phyloP scores from a whole-genome alignment of 1,140 invertebrate species.

The Patella vulgata region DNA sequence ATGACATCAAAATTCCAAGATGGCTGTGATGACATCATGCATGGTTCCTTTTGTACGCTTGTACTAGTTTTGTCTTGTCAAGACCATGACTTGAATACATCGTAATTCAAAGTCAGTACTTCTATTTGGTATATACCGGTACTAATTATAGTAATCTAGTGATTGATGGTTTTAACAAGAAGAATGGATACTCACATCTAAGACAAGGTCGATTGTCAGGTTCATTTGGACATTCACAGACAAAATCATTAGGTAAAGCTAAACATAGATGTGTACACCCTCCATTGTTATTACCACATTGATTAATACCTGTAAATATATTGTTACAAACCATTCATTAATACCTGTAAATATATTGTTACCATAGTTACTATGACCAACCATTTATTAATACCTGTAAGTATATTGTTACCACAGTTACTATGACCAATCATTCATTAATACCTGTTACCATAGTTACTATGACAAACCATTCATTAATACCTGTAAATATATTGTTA shows the following conservation, averaged over 20 bases:
- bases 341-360: constrained; percentile 58
- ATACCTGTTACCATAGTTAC: constrained; percentile 60
- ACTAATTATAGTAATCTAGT: too few relatives aligned
- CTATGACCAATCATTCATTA: constrained; percentile 86
- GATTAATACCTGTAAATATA: constrained; percentile 73
- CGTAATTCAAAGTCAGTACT: too few relatives aligned
- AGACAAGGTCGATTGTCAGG: constrained; percentile 71
- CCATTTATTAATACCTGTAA: constrained; percentile 80
- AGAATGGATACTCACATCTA: constrained; percentile 62
- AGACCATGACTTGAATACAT: too few relatives aligned
- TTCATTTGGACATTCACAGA: constrained; percentile 86
- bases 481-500: too few relatives aligned
- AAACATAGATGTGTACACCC: constrained; percentile 95
- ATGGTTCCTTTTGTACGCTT: too few relatives aligned
- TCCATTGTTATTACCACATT: constrained; percentile 79
- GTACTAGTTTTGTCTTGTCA: too few relatives aligned
- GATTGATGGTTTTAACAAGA: neutral
- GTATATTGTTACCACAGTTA: too few relatives aligned
- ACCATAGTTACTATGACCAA: too few relatives aligned
- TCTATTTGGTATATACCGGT: too few relatives aligned
- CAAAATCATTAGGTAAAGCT: constrained; percentile 81
- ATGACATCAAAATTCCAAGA: too few relatives aligned
- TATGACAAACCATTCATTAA: constrained; percentile 83
- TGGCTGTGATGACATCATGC: too few relatives aligned
- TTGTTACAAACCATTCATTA: constrained; percentile 80